Evolutionary conservation across 2,888 invertebrate species (phyloP), one percentile per base, ranked within the genome.

Genomic region (Cheilosia scutellata): DNA sequence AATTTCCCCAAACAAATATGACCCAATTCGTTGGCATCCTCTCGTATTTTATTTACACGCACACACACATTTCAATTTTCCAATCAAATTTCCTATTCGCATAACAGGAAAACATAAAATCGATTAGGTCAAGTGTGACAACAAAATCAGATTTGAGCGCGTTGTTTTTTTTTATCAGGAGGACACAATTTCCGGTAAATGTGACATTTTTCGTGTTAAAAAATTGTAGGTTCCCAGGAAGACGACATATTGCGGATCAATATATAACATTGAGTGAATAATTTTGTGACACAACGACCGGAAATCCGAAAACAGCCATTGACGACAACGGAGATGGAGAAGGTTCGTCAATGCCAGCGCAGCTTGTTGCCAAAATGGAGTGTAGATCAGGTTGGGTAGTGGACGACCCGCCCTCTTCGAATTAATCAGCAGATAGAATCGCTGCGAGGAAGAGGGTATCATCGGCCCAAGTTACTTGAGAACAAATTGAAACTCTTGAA

Each of bases 31-130:
- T 37, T 37, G 40, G 13, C 33, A 33, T 25, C 25, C 51, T 27
- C 40, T 70, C n/a, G 53, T 65, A 55, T 37, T 44, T 44, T 20
- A 20, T 20, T 20, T 20, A 20, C 20, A 20, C 20, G 20, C 20
- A 62, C 58, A 71, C 70, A 75, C 75, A 78, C 62, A 70, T 70
- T 78, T 78, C 70, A 70, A 78, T 70, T 78, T 70, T 78, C 55
- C 70, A 78, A 78, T 78, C 78, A 71, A 70, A 78, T 70, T 63
- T 70, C 78, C 70, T 40, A 37, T 31, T 62, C 70, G 55, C 20
- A 49, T 62, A 62, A 70, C 53, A 71, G 70, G 78, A 71, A 57
- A 57, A 63, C 70, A 78, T 71, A 49, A 71, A 78, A 78, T 71
- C 78, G 70, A 70, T 78, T 78, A 63, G 78, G 70, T 78, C 63